Base-by-base conservation (phyloP, 2,113 vertebrate genomes). In the Garra rufa region DNA sequence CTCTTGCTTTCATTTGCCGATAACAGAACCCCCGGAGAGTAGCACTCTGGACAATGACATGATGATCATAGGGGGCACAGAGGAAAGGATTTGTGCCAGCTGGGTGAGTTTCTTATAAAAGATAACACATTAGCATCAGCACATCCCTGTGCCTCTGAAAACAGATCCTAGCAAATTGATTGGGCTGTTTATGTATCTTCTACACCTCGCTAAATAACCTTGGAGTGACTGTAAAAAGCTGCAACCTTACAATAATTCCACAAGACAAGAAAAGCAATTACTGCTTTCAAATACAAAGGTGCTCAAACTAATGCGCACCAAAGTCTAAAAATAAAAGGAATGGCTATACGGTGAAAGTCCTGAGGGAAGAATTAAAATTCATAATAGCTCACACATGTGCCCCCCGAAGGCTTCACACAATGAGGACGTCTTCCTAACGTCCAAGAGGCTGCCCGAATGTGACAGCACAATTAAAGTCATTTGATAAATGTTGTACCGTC, bases 31-130 rank as follows among this genome's bases (percentile, higher is more conserved):
- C 88, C 90, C 86, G 89, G 87, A 92, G 91, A 91, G 92, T 76
- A 84, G 88, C 80, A 52, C 89, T 74, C 78, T 52, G 89, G 91
- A 93, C 91, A 92, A 92, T 89, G 91, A 92, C 89, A 90, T 80
- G 90, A 92, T 93, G 92, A 93, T 93, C 91, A 93, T 89, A 93
- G 91, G 91, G 88, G 91, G 90, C 89, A 76, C 46, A 76, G 85
- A 84, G 85, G 87, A 55, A 76, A 82, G 88, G 85, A 91, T 91
- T 91, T 92, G 89, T 91, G 85, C 89, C 88, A 81, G 89, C 84
- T 83, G 91, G 90, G 89, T 87, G 89, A 73, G 50, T 91, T 87
- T 89, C 85, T 85, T 81, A 79, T 79, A 34, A 85, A 84, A 83
- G 89, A 93, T 89, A 91, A 91, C 90, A 87, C 50, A 10, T 57